Evolutionary conservation across 1,140 invertebrate species (phyloP).

Genomic region (Lepidurus arcticus): DNA sequence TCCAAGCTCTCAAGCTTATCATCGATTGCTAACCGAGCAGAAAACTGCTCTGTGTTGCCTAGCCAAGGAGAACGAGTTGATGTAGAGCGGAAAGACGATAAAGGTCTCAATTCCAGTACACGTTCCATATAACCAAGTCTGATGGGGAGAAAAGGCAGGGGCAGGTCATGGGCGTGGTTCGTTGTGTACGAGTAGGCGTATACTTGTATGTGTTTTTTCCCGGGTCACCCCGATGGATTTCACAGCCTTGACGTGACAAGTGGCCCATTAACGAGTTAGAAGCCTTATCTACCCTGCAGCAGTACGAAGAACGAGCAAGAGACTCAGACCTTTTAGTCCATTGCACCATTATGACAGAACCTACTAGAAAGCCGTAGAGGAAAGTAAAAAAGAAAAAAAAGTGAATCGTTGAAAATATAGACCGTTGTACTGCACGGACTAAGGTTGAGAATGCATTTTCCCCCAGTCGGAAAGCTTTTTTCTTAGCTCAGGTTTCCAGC

Average conservation of each 20-base stretch:
- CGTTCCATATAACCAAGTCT: background rate
- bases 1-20: constrained; percentile 14
- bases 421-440: background rate
- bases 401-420: background rate
- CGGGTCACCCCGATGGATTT: background rate
- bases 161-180: constrained; percentile 4
- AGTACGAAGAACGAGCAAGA: constrained; percentile 12
- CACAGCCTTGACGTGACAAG: constrained; percentile 14
- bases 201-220: background rate
- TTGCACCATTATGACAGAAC: constrained; percentile 19
- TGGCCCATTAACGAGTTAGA: constrained; percentile 21
- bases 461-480: background rate
- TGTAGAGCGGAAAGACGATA: constrained; percentile 18
- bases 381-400: background rate
- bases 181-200: background rate
- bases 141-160: background rate
- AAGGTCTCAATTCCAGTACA: constrained; percentile 10
- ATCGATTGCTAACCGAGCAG: constrained; percentile 18
- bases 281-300: constrained; percentile 12
- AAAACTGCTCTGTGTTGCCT: constrained; percentile 6
- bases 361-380: background rate
- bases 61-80: background rate
- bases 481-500: background rate
- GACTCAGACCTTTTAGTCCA: constrained; percentile 10
- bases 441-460: background rate